Conservation (phyloP, 2,797 vertebrate species). For the Gila robusta region DNA sequence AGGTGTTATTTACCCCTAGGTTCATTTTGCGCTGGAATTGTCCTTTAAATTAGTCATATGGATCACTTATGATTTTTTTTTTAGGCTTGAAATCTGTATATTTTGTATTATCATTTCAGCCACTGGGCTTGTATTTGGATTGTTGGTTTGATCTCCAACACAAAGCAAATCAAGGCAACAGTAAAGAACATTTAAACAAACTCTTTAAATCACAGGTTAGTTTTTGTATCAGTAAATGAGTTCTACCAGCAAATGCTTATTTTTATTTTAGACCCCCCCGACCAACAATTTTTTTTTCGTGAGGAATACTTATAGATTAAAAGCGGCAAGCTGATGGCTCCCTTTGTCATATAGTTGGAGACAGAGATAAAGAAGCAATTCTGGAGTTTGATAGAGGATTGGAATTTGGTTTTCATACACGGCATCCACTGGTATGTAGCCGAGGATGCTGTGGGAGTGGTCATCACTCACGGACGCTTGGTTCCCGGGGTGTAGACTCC, state of each 20-base stretch:
- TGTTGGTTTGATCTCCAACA: not conserved
- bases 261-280: not conserved
- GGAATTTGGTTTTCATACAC: constrained; percentile 43
- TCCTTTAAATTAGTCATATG: too few relatives aligned
- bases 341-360: constrained; percentile 46
- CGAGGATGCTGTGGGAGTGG: constrained; percentile 41
- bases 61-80: not conserved
- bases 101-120: not conserved
- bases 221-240: not conserved
- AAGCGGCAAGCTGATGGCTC: constrained; percentile 34
- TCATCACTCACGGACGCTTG: constrained; percentile 58
- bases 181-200: not conserved
- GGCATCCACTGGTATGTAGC: not conserved
- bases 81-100: not conserved
- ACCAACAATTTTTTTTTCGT: not conserved
- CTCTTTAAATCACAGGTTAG: not conserved
- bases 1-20: too few relatives aligned
- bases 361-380: constrained; percentile 51
- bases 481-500: constrained; percentile 51
- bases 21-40: too few relatives aligned
- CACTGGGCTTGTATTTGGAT: not conserved
- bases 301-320: constrained; percentile 37
- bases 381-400: constrained; percentile 38
- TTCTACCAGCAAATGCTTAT: constrained; percentile 19
- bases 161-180: not conserved